Base-by-base conservation (phyloP, 2,888 invertebrate genomes). In the Agrypnus murinus region DNA sequence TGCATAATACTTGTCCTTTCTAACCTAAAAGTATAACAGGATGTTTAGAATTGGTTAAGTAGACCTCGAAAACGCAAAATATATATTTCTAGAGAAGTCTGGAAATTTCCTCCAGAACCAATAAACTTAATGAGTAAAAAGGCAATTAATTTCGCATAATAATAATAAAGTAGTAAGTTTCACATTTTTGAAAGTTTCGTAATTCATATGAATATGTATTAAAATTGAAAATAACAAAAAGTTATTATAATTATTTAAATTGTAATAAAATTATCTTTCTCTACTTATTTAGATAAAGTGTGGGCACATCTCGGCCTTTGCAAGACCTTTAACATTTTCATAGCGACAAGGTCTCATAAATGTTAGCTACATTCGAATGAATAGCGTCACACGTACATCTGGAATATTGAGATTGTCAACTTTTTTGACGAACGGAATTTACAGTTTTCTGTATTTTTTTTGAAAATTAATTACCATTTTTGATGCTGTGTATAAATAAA, bases 281-380 rank as follows among this genome's bases (percentile, higher is more conserved):
- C 50, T 59, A 64, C 67, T 64, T 71, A 67, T 71, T 64, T 43
- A 68, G 67, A 64, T 12, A 43, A 14, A 32, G 65, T 57, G 73
- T 73, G 60, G 73, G 73, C 62, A 64, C 65, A 72, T 65, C 64
- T 64, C 68, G 62, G 63, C 66, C 62, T 71, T 71, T 60, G 58
- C 14, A 19, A 55, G 46, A 62, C 71, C 66, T 70, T 72, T 73
- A 70, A 64, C 70, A 69, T 73, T 73, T 71, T 14, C 50, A 57
- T 40, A 70, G 19, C 25, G 17, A 32, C 73, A 73, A 73, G 73
- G 73, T 60, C 73, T 57, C 25, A 25, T 63, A 66, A 71, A 69
- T 72, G 72, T 68, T 68, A 66, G 55, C 58, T 25, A 66, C 65
- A 55, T 66, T 65, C 58, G 31, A 58, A 48, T 40, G 31, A 58